Base-by-base conservation (phyloP, 1,140 invertebrate genomes). In the Arctopsyche grandis region DNA sequence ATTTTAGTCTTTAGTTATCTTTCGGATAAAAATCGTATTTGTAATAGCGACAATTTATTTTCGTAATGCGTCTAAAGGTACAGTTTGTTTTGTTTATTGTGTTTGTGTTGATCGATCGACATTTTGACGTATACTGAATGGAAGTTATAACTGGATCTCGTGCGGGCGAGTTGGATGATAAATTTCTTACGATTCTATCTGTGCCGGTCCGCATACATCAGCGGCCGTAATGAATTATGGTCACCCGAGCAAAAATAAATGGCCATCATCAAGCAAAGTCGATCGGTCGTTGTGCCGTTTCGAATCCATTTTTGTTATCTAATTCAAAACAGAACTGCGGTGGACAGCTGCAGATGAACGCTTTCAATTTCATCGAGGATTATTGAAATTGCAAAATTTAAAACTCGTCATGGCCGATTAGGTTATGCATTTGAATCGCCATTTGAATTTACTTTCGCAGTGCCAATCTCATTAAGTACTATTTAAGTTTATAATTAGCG, bases 241-340 rank as follows among this genome's bases (percentile, higher is more conserved):
- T 71, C 16, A 46, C 69, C 44, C 69, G 69, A 71, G 69, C 69
- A 71, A 48, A 71, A 46, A 71, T 71, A 71, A 71, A 71, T 71
- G 29, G 38, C 69, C 69, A 46, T 71, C 43, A 46, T 44, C 43
- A 71, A 22, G 60, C 14, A 26, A 66, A 26, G 24, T 24, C 60
- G 21, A 22, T 66, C 60, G 60, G 10, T 12, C 16, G 4, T 16
- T 58, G 52, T 16, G 14, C 52, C 52, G 21, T 58, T 58, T 58
- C 52, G 29, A 38, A 38, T 1, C 29, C 29, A 38, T 38, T 38
- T n/a, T 38, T 38, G 29, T 38, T 38, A 38, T 38, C 29, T 38
- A 69, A 22, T 12, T 19, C 4, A 21, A 69, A 5, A 56, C 3
- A 21, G 46, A n/a, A 21, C 52, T 56, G 4, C 14, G 1, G 19